Evolutionary conservation across 2,113 vertebrate genomes (phyloP).

Genomic region (Gila orcuttii): DNA sequence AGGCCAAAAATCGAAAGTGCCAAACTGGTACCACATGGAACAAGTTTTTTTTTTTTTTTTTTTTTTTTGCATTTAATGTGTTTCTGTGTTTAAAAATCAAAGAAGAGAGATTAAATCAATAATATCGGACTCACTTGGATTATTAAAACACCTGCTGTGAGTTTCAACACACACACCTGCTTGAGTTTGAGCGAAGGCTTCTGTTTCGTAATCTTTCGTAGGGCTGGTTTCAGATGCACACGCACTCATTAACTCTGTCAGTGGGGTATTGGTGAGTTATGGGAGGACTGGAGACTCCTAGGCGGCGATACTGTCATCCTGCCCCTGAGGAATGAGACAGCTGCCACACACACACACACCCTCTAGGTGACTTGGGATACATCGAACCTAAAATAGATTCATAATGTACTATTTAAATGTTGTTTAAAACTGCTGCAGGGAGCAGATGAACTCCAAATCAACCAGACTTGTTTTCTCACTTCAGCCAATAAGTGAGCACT

Average conservation of each 20-base stretch:
- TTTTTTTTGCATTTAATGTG: not conserved
- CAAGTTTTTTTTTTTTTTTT: not conserved
- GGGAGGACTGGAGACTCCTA: slow-evolving; percentile 59
- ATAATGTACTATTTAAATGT: slow-evolving; percentile 36
- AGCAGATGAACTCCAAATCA: slow-evolving; percentile 15
- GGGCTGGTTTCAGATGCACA: not conserved
- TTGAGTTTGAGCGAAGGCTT: not conserved
- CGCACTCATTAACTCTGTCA: slow-evolving; percentile 35
- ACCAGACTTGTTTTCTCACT: slow-evolving; percentile 6
- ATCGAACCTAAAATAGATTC: slow-evolving; percentile 34
- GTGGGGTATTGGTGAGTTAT: slow-evolving; percentile 53
- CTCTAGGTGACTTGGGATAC: slow-evolving; percentile 8
- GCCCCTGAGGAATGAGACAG: slow-evolving; percentile 75
- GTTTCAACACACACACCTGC: slow-evolving; percentile 30
- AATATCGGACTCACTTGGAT: not conserved
- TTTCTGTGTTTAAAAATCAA: not conserved
- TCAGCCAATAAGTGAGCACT: not conserved
- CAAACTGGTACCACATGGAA: no score
- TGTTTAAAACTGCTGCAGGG: slow-evolving; percentile 17
- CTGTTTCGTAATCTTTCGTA: not conserved
- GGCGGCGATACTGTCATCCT: slow-evolving; percentile 64
- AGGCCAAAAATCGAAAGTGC: not conserved
- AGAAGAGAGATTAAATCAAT: not conserved
- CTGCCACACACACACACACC: slow-evolving; percentile 61
- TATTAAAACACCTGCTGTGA: not conserved